These are phyloP conservation scores for Macrotrachela quadricornifera DNA, from an alignment of 1,140 invertebrate species.

Conservation along the genomic window DNA sequence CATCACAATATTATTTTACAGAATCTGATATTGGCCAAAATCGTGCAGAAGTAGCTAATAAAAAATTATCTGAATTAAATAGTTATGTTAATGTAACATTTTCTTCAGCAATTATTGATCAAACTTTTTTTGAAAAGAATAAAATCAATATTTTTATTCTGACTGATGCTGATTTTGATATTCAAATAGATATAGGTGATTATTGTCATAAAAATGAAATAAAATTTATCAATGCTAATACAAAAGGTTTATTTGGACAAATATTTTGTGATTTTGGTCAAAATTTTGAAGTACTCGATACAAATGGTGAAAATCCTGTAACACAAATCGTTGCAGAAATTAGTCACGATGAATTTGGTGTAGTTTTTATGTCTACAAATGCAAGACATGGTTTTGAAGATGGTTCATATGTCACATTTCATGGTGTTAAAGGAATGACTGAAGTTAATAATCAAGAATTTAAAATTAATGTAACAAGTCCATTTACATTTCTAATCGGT, in stretches of 20 bases:
- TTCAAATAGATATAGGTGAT: conserved; percentile 56
- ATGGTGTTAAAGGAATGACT: conserved; percentile 75
- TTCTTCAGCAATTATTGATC: background rate
- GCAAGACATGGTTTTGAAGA: conserved; percentile 44
- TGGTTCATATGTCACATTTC: conserved; percentile 86
- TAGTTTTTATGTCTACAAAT: conserved; percentile 34
- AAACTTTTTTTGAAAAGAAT: background rate
- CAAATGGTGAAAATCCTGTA: conserved; percentile 65
- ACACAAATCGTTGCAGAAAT: conserved; percentile 39
- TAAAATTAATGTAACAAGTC: conserved; percentile 70
- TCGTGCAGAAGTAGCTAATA: conserved; percentile 54
- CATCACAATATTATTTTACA: conserved; percentile 50
- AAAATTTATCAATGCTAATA: conserved; percentile 67
- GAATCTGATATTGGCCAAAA: conserved; percentile 65
- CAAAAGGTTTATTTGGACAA: conserved; percentile 64
- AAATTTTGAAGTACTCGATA: conserved; percentile 60
- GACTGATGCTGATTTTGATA: conserved; percentile 48
- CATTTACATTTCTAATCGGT: conserved; percentile 87
- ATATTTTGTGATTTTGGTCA: conserved; percentile 89
- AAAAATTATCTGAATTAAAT: conserved; percentile 67
- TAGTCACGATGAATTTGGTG: conserved; percentile 51
- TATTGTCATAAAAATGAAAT: conserved; percentile 59
- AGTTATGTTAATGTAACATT: conserved; percentile 60
- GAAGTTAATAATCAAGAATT: conserved; percentile 69
- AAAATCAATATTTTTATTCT: conserved; percentile 57